Evolutionary conservation across 2,797 vertebrate genomes (phyloP).

Genomic region (Potorous gilbertii): DNA sequence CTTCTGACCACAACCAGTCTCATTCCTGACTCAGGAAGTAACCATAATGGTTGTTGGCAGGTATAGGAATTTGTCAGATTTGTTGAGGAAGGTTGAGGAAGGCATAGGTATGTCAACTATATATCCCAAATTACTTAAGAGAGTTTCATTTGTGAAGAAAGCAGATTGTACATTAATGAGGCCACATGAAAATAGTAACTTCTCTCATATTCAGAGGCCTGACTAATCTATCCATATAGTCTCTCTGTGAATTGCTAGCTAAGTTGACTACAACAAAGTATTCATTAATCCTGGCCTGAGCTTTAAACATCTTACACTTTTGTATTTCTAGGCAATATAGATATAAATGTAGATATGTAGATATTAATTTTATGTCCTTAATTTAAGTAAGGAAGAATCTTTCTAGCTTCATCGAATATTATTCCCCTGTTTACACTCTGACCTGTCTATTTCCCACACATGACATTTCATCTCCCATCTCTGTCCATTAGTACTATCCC

Average conservation of each 20-base stretch:
- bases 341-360: not conserved
- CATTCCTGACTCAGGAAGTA: not conserved
- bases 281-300: not conserved
- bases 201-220: not conserved
- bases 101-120: not conserved
- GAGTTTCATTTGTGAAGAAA: not conserved
- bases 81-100: not conserved
- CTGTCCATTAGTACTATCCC: not conserved
- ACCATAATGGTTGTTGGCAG: not conserved
- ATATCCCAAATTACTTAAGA: not conserved
- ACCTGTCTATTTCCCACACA: not conserved
- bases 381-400: not conserved
- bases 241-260: not conserved
- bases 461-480: not conserved
- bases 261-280: not conserved
- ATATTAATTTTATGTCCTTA: not conserved
- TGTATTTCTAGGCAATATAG: not conserved
- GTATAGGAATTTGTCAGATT: not conserved
- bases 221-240: not conserved
- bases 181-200: not conserved
- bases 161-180: not conserved
- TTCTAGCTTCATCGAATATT: not conserved
- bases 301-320: not conserved
- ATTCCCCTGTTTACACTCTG: not conserved
- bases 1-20: not conserved